These are phyloP conservation scores for Eilema sororculum DNA, from an alignment of 2,888 invertebrate genomes.

Conservation along the genomic window DNA sequence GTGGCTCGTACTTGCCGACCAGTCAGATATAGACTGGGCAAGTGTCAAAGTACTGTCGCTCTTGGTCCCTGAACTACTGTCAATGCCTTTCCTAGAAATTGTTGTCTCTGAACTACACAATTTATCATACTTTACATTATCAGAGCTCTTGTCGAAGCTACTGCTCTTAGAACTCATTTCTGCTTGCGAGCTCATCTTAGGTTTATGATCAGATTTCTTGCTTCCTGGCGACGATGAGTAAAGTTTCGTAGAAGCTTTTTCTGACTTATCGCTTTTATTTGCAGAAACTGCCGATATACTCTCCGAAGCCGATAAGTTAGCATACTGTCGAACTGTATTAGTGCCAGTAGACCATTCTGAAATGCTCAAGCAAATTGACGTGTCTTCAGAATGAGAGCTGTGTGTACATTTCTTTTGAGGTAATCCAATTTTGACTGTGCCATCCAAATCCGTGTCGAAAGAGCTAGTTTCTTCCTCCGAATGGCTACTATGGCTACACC, in stretches of 20 bases:
- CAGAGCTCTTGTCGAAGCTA: constrained; percentile 86
- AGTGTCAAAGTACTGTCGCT: constrained; percentile 92
- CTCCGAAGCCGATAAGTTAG: constrained; percentile 91
- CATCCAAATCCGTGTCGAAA: constrained; percentile 92
- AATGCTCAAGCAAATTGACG: constrained; percentile 94
- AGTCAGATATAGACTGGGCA: constrained; percentile 93
- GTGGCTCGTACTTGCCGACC: constrained; percentile 93
- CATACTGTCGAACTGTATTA: constrained; percentile 93
- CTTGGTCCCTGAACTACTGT: constrained; percentile 90
- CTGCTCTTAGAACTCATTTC: constrained; percentile 88
- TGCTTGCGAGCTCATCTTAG: constrained; percentile 74
- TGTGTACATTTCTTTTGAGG: constrained; percentile 94
- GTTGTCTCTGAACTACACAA: constrained; percentile 88
- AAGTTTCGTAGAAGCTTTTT: constrained; percentile 85
- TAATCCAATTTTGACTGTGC: constrained; percentile 92
- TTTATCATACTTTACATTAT: constrained; percentile 87
- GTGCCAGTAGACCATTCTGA: constrained; percentile 96
- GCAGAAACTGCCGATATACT: constrained; percentile 88
- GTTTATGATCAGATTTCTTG: constrained; percentile 85
- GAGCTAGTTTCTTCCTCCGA: constrained; percentile 92
- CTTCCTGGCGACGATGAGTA: constrained; percentile 86
- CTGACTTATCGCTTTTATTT: constrained; percentile 88
- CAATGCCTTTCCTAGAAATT: constrained; percentile 83
- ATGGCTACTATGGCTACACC: constrained; percentile 90
- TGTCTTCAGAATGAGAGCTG: constrained; percentile 94